A percentile compares a stretch with the other conserved stretches of the same genome.
Evolutionary conservation across 2,888 invertebrate genomes (phyloP).

Genomic region (Copidosoma aretas): DNA sequence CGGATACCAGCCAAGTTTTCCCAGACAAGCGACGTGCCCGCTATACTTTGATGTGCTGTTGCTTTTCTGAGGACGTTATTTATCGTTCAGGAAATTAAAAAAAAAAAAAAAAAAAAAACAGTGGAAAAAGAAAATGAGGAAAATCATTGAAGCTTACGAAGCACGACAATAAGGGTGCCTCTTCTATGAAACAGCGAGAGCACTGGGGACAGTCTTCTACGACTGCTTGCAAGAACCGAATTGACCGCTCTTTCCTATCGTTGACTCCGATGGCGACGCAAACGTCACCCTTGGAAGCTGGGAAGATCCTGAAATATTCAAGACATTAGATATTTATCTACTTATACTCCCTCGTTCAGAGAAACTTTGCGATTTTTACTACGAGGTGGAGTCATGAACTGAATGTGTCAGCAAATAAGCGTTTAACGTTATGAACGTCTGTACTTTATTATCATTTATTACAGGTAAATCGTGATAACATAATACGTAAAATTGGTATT

Average conservation of each 20-base stretch:
- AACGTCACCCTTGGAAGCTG: conserved; percentile 60
- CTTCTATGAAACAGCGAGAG: conserved; percentile 65
- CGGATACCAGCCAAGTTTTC: conserved; percentile 73
- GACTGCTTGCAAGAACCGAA: conserved; percentile 64
- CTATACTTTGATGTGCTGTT: conserved; percentile 63
- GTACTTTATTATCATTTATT: too few relatives aligned
- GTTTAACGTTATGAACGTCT: too few relatives aligned
- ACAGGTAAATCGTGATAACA: too few relatives aligned
- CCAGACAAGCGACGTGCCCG: conserved; percentile 73
- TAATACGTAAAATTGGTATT: too few relatives aligned
- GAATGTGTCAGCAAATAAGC: too few relatives aligned
- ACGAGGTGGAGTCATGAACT: too few relatives aligned
- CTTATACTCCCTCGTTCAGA: too few relatives aligned
- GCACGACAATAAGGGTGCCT: conserved; percentile 17
- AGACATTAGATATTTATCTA: background rate
- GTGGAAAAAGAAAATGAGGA: conserved; percentile 4
- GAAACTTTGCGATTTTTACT: too few relatives aligned
- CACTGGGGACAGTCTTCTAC: conserved; percentile 65
- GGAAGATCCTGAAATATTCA: conserved; percentile 49
- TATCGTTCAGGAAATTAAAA: background rate
- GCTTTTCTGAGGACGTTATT: conserved; percentile 11
- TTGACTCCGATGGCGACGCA: conserved; percentile 73
- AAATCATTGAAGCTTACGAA: conserved; percentile 20
- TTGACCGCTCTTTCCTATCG: conserved; percentile 64
- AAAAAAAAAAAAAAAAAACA: background rate